Conservation (phyloP, 2,797 vertebrate genomes). For the Luscinia luscinia region DNA sequence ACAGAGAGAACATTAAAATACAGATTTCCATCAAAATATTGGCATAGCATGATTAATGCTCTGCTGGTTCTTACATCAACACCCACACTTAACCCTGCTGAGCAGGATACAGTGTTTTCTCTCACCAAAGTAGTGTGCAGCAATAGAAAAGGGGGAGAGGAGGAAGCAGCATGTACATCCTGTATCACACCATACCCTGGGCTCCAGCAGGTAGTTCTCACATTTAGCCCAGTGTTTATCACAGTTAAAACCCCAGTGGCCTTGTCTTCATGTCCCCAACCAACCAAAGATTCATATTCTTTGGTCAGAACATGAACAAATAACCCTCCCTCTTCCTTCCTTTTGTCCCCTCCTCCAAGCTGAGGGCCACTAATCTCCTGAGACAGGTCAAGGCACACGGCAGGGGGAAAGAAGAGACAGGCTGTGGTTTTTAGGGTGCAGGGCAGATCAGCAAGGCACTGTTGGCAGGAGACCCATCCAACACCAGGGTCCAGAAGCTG, state of each 20-base stretch:
- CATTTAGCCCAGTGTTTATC: neutral
- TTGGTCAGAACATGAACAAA: neutral
- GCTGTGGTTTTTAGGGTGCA: neutral
- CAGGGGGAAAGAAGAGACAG: neutral
- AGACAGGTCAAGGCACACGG: neutral
- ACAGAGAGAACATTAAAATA: neutral
- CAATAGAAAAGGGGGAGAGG: neutral
- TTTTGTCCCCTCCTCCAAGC: neutral
- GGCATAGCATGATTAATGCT: neutral
- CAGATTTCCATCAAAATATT: neutral
- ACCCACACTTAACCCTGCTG: neutral
- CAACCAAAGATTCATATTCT: neutral
- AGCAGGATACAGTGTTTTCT: neutral
- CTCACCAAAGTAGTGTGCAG: neutral
- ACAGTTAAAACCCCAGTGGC: neutral
- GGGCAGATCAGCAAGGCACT: conserved; percentile 59
- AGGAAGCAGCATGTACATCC: neutral
- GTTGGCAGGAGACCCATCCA: neutral
- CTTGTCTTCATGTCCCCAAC: neutral
- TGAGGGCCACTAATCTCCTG: neutral
- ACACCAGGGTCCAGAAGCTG: neutral
- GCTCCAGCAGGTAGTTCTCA: neutral
- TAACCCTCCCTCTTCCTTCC: neutral
- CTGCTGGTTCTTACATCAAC: neutral
- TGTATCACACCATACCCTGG: neutral